Percentiles rank a stretch among this genome's conserved stretches.
Evolutionary conservation across 2,113 vertebrate species (phyloP).

Genomic region (Brachirus orientalis): DNA sequence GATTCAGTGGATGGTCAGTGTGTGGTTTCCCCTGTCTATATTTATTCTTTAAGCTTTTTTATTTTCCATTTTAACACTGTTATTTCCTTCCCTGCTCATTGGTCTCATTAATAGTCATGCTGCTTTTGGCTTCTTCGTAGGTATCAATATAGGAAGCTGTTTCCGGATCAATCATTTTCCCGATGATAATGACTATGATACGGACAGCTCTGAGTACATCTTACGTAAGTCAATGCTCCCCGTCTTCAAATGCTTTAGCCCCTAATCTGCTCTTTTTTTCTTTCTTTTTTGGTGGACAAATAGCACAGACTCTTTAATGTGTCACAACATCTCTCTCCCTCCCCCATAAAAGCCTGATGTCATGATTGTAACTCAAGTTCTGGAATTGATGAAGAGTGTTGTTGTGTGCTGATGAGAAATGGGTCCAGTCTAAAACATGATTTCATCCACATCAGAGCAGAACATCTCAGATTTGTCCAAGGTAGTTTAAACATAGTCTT

Average conservation of each 20-base stretch:
- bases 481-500: no score
- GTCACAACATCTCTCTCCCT: slow-evolving; percentile 39
- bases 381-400: slow-evolving; percentile 37
- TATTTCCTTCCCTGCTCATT: background rate
- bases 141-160: slow-evolving; percentile 95
- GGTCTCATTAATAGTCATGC: background rate
- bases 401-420: background rate
- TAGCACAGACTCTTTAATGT: slow-evolving; percentile 50
- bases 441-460: background rate
- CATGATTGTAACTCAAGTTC: slow-evolving; percentile 43
- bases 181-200: slow-evolving; percentile 95
- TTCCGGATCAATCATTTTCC: slow-evolving; percentile 98
- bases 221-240: slow-evolving; percentile 87
- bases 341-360: slow-evolving; percentile 54
- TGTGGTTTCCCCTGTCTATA: background rate
- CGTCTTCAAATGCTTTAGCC: slow-evolving; percentile 45
- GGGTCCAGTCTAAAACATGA: slow-evolving; percentile 29
- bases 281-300: slow-evolving; percentile 37
- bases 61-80: background rate
- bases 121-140: slow-evolving; percentile 71
- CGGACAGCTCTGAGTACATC: slow-evolving; percentile 96
- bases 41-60: no score
- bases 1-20: background rate
- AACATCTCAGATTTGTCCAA: slow-evolving; percentile 10
- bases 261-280: slow-evolving; percentile 27